Evolutionary conservation across 2,113 vertebrate species (phyloP).

Genomic region (Carlito syrichta): DNA sequence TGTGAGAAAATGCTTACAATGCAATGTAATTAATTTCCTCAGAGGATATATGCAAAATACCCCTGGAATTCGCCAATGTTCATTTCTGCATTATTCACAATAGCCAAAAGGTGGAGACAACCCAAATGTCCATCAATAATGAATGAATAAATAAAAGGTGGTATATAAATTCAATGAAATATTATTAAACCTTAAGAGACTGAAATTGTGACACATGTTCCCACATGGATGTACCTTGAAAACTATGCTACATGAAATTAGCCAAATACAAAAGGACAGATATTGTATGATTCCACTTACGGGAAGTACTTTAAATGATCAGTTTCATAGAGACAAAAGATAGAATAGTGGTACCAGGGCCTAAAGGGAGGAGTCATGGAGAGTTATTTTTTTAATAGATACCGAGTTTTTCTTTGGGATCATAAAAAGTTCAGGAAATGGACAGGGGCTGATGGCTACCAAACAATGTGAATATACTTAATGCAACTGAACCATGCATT

Average conservation of each 20-base stretch:
- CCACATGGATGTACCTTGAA: background rate
- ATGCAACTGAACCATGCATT: background rate
- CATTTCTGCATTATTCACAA: background rate
- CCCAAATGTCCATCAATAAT: background rate
- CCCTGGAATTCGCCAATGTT: background rate
- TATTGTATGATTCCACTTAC: background rate
- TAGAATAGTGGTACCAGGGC: background rate
- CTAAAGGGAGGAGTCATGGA: background rate
- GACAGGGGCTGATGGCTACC: background rate
- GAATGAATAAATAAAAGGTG: background rate
- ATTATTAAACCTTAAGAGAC: background rate
- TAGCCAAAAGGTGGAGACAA: background rate
- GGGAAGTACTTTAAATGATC: background rate
- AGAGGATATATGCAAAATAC: background rate
- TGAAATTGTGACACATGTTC: background rate
- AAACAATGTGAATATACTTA: background rate
- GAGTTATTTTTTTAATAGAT: background rate
- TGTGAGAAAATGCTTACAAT: background rate
- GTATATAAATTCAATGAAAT: background rate
- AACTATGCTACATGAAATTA: background rate
- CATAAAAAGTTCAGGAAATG: background rate
- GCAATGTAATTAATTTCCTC: background rate
- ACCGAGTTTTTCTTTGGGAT: background rate
- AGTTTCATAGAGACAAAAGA: background rate
- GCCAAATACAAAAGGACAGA: background rate